Evolutionary conservation across 2,113 vertebrate species (phyloP).

Genomic region (Vireo altiloquus): DNA sequence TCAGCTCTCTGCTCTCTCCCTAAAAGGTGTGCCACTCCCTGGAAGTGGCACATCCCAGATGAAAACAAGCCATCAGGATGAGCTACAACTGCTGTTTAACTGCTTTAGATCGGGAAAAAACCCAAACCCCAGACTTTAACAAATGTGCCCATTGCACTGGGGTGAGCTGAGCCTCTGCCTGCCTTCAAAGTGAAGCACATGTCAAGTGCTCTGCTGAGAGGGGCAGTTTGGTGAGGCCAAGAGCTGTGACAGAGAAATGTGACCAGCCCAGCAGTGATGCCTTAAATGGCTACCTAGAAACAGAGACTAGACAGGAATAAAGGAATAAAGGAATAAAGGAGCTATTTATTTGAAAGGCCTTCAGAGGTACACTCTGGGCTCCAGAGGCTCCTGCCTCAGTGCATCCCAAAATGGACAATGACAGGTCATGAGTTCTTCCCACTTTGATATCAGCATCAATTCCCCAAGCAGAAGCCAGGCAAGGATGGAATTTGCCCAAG

Average conservation of each 20-base stretch:
- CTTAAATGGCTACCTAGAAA: no score
- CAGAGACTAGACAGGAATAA: no score
- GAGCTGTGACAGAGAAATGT: fast-evolving
- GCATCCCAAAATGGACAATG: no score
- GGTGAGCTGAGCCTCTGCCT: background rate
- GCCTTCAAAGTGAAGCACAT: fast-evolving
- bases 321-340: no score
- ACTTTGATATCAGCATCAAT: no score
- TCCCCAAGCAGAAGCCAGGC: no score
- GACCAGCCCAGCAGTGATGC: background rate
- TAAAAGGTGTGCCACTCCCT: background rate
- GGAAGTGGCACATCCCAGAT: background rate
- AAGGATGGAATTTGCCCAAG: no score
- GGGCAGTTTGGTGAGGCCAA: background rate
- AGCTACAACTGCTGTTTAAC: background rate
- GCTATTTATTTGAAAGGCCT: no score
- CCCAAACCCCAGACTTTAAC: background rate
- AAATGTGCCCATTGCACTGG: background rate
- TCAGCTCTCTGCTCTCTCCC: background rate
- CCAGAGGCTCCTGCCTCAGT: no score
- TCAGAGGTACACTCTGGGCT: no score
- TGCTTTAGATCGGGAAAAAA: background rate
- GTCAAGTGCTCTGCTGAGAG: background rate
- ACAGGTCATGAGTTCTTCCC: no score
- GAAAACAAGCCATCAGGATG: background rate